Evolutionary conservation across 2,797 vertebrate genomes (phyloP), one percentile per base, ranked within the genome.

Genomic region (Enteromius argenteus): DNA sequence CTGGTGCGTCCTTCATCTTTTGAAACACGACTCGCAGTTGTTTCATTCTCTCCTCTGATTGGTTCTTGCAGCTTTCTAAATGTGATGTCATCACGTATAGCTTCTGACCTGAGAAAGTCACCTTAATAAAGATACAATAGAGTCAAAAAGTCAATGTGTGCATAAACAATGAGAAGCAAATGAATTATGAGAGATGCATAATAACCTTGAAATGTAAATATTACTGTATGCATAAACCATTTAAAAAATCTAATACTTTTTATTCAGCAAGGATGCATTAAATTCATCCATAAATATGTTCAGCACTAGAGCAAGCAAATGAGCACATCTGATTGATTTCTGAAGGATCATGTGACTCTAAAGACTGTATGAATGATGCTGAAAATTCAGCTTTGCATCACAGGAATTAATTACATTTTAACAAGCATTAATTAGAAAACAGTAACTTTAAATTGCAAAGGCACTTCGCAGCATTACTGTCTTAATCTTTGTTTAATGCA

Each of bases 51-150:
- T 99, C 97, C n/a, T 82, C 35, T 0, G 95, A 89, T 7, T 98
- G 95, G 15, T 88, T 84, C 90, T 95, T 98, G 85, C 97, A 99
- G 91, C 98, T 99, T 88, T 99, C 98, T 79, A 99, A 91, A 90
- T 99, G 98, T 15, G 98, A 98, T 0, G 97, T 99, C 96, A 99
- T 98, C 85, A 99, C 92, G 81, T 93, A 97, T 58, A 99, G 71
- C 73, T 96, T 96, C 85, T 94, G 95, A 44, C 94, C 95, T 66
- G 89, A 94, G 66, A 98, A 82, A 37, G 75, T 95, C 75, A 95
- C 97, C 98, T 99, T 87, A 27, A 37, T 5, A 46, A 7, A 9
- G 19, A 74, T 46, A 64, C 56, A 72, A 58, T 0, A 21, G 8
- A 37, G 27, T 30, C 4, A 13, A 35, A 49, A 74, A 64, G 51